Evolutionary conservation across 2,888 invertebrate genomes (phyloP).

Genomic region (Byasa hedistus): DNA sequence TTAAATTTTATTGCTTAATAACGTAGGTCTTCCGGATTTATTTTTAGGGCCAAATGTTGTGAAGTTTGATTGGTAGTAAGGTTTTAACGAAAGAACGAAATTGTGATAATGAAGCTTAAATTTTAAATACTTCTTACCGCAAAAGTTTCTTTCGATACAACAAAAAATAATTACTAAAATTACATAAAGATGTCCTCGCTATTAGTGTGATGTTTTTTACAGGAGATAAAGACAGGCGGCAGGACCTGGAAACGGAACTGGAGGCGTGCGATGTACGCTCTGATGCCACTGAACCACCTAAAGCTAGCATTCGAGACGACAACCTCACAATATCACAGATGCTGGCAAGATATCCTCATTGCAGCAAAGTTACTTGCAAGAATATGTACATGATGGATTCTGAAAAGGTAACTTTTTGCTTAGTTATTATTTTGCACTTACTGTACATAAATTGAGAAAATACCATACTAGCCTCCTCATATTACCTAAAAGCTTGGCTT

Average conservation of each 20-base stretch:
- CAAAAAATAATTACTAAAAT: too few relatives aligned
- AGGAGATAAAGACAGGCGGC: constrained; percentile 71
- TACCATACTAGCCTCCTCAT: background rate
- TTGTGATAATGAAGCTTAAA: too few relatives aligned
- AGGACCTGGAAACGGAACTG: constrained; percentile 82
- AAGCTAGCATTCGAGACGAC: constrained; percentile 84
- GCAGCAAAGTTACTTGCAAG: constrained; percentile 83
- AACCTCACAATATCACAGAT: constrained; percentile 84
- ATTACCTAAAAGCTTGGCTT: too few relatives aligned
- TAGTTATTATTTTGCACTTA: background rate
- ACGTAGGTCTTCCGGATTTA: too few relatives aligned
- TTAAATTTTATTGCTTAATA: too few relatives aligned
- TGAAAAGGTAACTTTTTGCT: constrained; percentile 73
- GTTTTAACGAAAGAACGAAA: too few relatives aligned
- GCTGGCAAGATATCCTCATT: constrained; percentile 83
- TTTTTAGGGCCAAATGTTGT: too few relatives aligned
- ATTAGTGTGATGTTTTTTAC: constrained; percentile 5
- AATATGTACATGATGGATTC: constrained; percentile 87
- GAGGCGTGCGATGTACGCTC: constrained; percentile 82
- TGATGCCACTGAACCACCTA: constrained; percentile 78
- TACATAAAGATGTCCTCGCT: too few relatives aligned
- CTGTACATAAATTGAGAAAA: background rate
- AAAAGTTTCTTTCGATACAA: too few relatives aligned
- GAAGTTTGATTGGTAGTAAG: too few relatives aligned
- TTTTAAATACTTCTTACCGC: too few relatives aligned